Conservation (phyloP, 2,888 invertebrate genomes). For the Melinopterus prodromus region DNA sequence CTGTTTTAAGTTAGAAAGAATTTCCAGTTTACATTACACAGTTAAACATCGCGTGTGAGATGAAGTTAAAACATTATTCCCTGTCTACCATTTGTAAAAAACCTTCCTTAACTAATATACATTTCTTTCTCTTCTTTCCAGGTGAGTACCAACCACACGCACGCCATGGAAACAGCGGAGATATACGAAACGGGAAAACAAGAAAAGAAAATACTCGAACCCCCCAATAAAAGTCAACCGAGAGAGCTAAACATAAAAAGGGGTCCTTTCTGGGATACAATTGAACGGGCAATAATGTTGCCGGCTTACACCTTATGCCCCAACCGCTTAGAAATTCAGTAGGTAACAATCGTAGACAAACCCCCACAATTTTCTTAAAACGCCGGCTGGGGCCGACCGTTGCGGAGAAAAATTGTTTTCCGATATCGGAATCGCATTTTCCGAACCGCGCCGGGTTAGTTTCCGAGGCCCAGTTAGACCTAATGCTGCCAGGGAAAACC, state of each 20-base stretch:
- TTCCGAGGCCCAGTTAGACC: neutral
- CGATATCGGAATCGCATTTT: conserved; percentile 59
- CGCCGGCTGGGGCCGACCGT: conserved; percentile 46
- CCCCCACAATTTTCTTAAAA: conserved; percentile 45
- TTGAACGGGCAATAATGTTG: conserved; percentile 30
- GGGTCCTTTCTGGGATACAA: conserved; percentile 20
- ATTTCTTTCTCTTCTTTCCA: conserved; percentile 33
- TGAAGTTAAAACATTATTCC: too few relatives aligned
- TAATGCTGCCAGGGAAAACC: neutral
- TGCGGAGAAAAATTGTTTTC: conserved; percentile 63
- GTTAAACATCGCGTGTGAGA: too few relatives aligned
- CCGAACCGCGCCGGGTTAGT: neutral
- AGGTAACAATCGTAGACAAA: conserved; percentile 44
- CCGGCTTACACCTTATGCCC: conserved; percentile 34
- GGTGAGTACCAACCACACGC: conserved; percentile 39
- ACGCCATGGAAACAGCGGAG: conserved; percentile 18
- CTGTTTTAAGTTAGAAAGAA: too few relatives aligned
- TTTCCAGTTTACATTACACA: too few relatives aligned
- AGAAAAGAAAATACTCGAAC: neutral
- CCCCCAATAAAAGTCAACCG: neutral
- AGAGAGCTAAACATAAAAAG: neutral
- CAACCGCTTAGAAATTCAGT: conserved; percentile 40
- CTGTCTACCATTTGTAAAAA: too few relatives aligned
- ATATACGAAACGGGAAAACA: conserved; percentile 32
- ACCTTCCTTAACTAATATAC: neutral